Base-by-base conservation (phyloP, 2,888 invertebrate genomes). In the Parascotia fuliginaria region DNA sequence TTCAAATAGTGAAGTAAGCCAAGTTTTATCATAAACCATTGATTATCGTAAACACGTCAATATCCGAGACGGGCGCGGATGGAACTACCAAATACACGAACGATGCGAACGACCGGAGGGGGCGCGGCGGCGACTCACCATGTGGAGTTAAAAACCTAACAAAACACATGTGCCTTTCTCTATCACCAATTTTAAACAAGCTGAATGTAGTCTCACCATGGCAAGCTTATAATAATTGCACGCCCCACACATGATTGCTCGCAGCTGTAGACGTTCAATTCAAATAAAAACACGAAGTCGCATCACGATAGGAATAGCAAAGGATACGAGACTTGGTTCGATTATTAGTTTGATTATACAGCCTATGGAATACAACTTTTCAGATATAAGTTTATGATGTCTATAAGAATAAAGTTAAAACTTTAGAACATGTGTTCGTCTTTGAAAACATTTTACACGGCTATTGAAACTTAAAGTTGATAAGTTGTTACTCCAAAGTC, bases 1-100 rank as follows among this genome's bases (percentile, higher is more conserved):
- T 64, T 46, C 46, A 56, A 60, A 45, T 60, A 58, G 55, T 49
- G 13, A 39, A 64, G 55, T 55, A 42, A 62, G 55, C 46, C 41
- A 64, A 67, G 48, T 60, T 53, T n/a, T n/a, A n/a, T n/a, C 42
- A 37, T 50, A 55, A 38, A 51, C 55, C 44, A 50, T 29, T 57
- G 41, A 62, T 49, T 58, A 63, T 60, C 55, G 65, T 63, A 63
- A 60, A 77, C 79, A 77, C 89, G 88, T 85, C 83, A 70, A 73
- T 70, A 73, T 70, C 64, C 74, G 70, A 70, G 73, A 74, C 79
- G 66, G 75, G 75, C 82, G 75, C 85, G 83, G 77, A 79, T 80
- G 82, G 65, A 69, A 89, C 90, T 87, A 80, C 75, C 73, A 68
- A 83, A 82, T 75, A 78, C 79, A 79, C 62, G 64, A 63, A 58